Percentiles rank a stretch among this genome's conserved stretches.
phyloP scores from a whole-genome alignment of 2,113 vertebrate species.

The Phaethon lepturus region DNA sequence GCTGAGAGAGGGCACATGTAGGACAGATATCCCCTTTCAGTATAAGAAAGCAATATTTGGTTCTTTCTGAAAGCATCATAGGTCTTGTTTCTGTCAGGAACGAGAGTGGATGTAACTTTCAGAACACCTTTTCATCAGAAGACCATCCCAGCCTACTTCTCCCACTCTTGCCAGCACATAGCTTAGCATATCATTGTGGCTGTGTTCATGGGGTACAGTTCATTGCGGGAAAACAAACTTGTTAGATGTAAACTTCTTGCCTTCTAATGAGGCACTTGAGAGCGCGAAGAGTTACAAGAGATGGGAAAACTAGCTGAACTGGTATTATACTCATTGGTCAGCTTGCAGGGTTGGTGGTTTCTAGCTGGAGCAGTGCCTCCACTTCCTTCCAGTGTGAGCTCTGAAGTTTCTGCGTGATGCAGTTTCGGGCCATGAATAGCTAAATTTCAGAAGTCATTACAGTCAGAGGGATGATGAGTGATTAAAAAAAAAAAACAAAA shows the following conservation, averaged over 20 bases:
- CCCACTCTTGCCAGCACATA: fast-evolving
- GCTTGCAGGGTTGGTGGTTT: not conserved
- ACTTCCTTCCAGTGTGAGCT: not conserved
- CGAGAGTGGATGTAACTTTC: not conserved
- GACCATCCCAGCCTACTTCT: not conserved
- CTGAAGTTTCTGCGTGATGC: not conserved
- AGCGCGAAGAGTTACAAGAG: not conserved
- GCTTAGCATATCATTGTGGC: fast-evolving
- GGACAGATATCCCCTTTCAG: not conserved
- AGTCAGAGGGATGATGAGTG: not conserved
- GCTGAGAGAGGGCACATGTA: not conserved
- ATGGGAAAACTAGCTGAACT: not conserved
- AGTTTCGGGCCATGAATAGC: not conserved
- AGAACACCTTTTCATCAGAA: not conserved
- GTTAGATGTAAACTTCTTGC: not conserved
- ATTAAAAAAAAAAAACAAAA: not conserved
- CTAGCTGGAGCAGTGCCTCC: not conserved
- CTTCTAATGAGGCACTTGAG: not conserved
- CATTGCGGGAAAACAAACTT: not conserved
- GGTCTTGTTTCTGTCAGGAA: not conserved
- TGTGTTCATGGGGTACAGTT: not conserved
- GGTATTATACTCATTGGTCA: not conserved
- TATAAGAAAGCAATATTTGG: not conserved
- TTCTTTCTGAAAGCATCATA: not conserved
- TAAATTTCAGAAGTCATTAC: not conserved